Base-by-base conservation (phyloP, 92 coral and sea anemone species). In the Heliopora coerulea region DNA sequence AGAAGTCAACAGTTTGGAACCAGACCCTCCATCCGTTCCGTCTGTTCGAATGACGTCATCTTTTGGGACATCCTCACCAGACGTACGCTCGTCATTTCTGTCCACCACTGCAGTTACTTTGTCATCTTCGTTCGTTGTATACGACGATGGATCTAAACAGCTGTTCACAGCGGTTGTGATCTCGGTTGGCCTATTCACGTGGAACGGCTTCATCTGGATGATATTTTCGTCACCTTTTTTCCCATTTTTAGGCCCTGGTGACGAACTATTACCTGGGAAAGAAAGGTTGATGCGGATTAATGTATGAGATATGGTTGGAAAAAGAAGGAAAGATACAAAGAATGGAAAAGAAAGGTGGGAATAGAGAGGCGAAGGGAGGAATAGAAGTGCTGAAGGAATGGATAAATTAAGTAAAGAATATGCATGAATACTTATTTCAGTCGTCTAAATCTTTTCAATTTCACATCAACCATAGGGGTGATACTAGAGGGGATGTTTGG, bases 1-100 rank as follows among this genome's bases (percentile, higher is more conserved):
- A 29, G 33, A 17, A 58, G 29, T 27, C n/a, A 33, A 35, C 74
- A 67, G 21, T 49, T 67, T 67, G 15, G 74, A 67, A 26, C 74
- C 74, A 67, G 41, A 17, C 35, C 74, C 74, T 25, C 74, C 74
- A 29, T 67, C 74, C 58, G 58, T 18, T 9, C 20, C 74, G 35
- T 67, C 74, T 2, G 24, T 23, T 12, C 14, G 13, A 44, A 48
- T 46, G 59, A 67, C 39, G 58, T 67, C 40, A 28, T 67, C 30
- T 10, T 44, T 37, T 34, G 30, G 18, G 0, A 6, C 58, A 29
- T 21, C 27, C 59, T 33, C 8, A 21, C 48, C 74, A 14, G 29
- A 21, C 18, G 33, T 15, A 46, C 41, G 17, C 54, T 67, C 42
- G 15, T 44, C 74, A 17, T 58, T 46, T n/a, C 2, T 8, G 52